Evolutionary conservation across 1,140 invertebrate species (phyloP).

Genomic region (Drosophila pectinifera): DNA sequence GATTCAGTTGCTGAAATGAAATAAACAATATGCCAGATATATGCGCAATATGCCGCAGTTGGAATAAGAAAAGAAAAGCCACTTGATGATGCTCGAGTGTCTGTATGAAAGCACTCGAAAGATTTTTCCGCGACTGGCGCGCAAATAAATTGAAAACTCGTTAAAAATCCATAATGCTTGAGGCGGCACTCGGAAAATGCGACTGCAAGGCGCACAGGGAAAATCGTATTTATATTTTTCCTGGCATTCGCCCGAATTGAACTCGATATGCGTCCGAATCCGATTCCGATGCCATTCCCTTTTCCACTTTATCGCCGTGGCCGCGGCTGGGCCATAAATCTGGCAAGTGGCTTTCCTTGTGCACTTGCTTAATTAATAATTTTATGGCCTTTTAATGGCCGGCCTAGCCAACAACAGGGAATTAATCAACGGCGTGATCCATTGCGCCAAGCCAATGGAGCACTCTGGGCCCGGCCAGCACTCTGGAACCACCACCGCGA

Average conservation of each 20-base stretch:
- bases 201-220: conserved; percentile 16
- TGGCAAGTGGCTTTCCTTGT: conserved; percentile 73
- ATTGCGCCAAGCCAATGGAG: conserved; percentile 29
- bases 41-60: conserved; percentile 18
- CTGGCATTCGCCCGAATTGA: conserved; percentile 16
- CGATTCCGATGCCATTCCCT: conserved; percentile 2
- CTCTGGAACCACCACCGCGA: too few relatives aligned
- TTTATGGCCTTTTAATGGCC: conserved; percentile 84
- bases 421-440: conserved; percentile 75
- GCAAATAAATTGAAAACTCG: conserved; percentile 84
- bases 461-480: conserved; percentile 1
- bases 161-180: conserved; percentile 84
- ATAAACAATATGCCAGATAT: conserved; percentile 36
- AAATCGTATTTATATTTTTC: conserved; percentile 17
- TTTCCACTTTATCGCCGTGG: conserved; percentile 50
- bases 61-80: conserved; percentile 54
- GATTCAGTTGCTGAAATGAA: conserved; percentile 32
- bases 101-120: conserved; percentile 83
- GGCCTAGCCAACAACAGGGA: conserved; percentile 61
- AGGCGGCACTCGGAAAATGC: conserved; percentile 56
- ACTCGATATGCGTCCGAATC: conserved; percentile 12
- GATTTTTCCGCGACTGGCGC: conserved; percentile 69
- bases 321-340: conserved; percentile 60
- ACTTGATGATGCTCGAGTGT: conserved; percentile 82
- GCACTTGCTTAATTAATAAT: conserved; percentile 84